Base-by-base conservation (phyloP, 2,888 invertebrate genomes). In the Latheticus oryzae region DNA sequence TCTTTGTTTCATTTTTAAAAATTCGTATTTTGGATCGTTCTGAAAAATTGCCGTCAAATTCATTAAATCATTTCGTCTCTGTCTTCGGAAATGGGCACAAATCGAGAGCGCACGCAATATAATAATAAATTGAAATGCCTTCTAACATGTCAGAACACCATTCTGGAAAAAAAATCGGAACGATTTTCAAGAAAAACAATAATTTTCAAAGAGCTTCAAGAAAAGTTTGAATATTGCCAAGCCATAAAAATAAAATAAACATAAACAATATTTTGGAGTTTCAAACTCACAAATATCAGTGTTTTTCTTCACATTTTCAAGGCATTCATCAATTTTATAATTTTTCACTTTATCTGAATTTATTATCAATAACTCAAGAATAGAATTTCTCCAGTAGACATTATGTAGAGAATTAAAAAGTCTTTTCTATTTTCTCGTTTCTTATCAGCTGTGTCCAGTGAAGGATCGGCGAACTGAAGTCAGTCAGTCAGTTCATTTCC, bases 401-500 rank as follows among this genome's bases (percentile, higher is more conserved):
- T n/a, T n/a, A n/a, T n/a, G n/a, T n/a, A n/a, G n/a, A n/a, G n/a
- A n/a, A n/a, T n/a, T n/a, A n/a, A n/a, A n/a, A n/a, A n/a, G n/a
- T n/a, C n/a, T 3, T 28, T 8, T 28, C 8, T 28, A 28, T 19
- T 19, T 19, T 19, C 9, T 26, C 26, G 9, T 9, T 26, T 26
- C 3, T 26, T 26, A 26, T 26, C 26, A n/a, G 35, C 26, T 8
- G 48, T 13, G 35, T 26, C 24, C 37, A 26, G 16, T 13, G 26
- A 51, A 40, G 51, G 51, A 40, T 47, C 30, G 38, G 51, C 30
- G 19, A 11, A 40, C 28, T 17, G 28, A 51, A n/a, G n/a, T n/a
- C n/a, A n/a, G n/a, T n/a, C n/a, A n/a, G 51, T 51, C 51, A 30
- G 63, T 65, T 66, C 64, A 63, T 68, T 69, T 67, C 65, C 64